These are phyloP conservation scores for Lutraria rhynchaena DNA, from an alignment of 1,140 invertebrate genomes.

Conservation along the genomic window DNA sequence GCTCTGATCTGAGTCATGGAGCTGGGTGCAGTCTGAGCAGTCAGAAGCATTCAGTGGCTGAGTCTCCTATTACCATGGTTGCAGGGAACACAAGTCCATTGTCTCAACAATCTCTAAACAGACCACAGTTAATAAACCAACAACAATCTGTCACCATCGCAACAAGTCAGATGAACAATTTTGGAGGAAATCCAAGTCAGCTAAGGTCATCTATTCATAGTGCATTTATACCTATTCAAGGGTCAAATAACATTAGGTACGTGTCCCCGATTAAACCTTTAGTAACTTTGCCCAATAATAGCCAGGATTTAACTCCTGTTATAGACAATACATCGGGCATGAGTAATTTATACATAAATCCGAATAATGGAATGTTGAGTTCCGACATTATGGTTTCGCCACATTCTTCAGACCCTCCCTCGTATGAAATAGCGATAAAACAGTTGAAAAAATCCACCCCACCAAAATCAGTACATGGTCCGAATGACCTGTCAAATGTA, in stretches of 20 bases:
- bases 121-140: constrained; percentile 5
- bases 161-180: not conserved
- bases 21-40: not conserved
- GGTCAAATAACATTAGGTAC: constrained; percentile 32
- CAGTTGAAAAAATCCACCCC: constrained; percentile 29
- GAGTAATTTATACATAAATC: constrained; percentile 18
- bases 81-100: constrained; percentile 11
- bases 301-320: not conserved
- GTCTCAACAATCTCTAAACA: constrained; percentile 11
- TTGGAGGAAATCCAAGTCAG: constrained; percentile 21
- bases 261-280: constrained; percentile 52
- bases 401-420: constrained; percentile 31
- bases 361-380: not conserved
- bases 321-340: not conserved
- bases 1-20: not conserved
- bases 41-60: constrained; percentile 1
- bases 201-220: constrained; percentile 39
- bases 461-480: not conserved
- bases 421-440: constrained; percentile 54
- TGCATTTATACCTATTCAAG: constrained; percentile 57
- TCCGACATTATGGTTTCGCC: constrained; percentile 39
- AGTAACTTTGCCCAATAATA: constrained; percentile 41
- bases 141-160: constrained; percentile 9
- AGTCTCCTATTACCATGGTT: constrained; percentile 40
- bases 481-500: not conserved